Conservation (phyloP, 1,140 invertebrate species). For the Pogonognathellus flavescens region DNA sequence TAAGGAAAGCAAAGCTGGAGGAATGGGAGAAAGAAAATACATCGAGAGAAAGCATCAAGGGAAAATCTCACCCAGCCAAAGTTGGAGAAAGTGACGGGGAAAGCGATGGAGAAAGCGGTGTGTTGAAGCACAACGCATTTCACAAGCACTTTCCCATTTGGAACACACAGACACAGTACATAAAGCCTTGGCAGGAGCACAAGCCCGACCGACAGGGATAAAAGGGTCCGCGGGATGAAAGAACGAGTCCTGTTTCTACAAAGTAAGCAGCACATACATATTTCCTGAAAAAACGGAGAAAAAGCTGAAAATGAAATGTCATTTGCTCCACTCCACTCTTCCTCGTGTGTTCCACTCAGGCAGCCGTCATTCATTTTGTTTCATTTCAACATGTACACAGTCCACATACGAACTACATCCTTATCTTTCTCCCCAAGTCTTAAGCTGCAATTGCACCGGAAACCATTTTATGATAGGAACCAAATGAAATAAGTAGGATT, state of each 20-base stretch:
- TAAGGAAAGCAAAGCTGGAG: constrained; percentile 31
- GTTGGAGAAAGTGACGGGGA: constrained; percentile 33
- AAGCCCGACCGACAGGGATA: background rate
- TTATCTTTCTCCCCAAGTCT: background rate
- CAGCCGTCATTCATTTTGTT: constrained; percentile 45
- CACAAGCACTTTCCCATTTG: too few relatives aligned
- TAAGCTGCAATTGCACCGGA: background rate
- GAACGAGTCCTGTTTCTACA: background rate
- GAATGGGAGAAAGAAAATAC: background rate
- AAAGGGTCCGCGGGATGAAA: background rate
- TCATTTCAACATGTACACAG: constrained; percentile 12
- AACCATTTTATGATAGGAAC: background rate
- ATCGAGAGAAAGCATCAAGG: background rate
- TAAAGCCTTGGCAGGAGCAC: constrained; percentile 4
- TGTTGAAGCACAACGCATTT: constrained; percentile 15
- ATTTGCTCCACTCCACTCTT: constrained; percentile 30
- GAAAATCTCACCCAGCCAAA: constrained; percentile 29
- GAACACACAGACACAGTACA: background rate
- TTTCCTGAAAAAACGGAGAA: constrained; percentile 15
- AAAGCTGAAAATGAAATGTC: constrained; percentile 44
- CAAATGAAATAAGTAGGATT: background rate
- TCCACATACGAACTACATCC: background rate
- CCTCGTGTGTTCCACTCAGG: constrained; percentile 41
- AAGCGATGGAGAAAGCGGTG: constrained; percentile 8
- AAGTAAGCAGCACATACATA: background rate